Evolutionary conservation across 1,140 invertebrate species (phyloP), one percentile per base, ranked within the genome.

Genomic region (Eurytemora carolleeae): DNA sequence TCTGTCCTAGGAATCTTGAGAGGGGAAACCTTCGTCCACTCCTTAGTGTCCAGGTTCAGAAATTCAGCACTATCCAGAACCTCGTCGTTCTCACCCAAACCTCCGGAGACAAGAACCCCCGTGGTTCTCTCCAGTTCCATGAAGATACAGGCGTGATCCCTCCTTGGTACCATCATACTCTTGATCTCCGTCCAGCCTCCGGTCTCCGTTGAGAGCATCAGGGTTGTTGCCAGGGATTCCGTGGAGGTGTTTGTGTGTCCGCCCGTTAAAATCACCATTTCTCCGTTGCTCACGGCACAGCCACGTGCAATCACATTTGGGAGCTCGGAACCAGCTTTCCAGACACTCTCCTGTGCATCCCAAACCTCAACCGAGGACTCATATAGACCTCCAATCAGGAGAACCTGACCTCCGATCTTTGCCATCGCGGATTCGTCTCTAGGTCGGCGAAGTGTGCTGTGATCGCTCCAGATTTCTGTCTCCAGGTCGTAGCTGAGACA

Each of bases 1-100:
- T 62, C 60, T 1, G 60, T 56, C 12, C 60, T 19, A 18, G 52
- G 52, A 31, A 62, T 18, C 24, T 62, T 62, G 21, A 62, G 21
- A 3, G 53, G 16, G n/a, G 53, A 58, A 2, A 25, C 25, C 20
- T 18, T 18, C 1, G 55, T 62, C 60, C 60, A 62, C 20, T 62
- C 24, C 12, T 57, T 24, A 1, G 20, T 56, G 7, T 2, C 19
- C 12, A 62, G n/a, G 24, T 62, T 54, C 16, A 24, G 57, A 54
- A 62, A 62, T 22, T 62, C 60, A 17, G 24, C 60, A 61, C 52
- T 58, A 18, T 62, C 53, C 12, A 62, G 54, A 57, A 62, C 54
- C 23, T 62, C 23, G 2, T 44, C 52, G 3, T 56, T 20, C 15
- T 18, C 15, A 17, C 60, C 60, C 25, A 62, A 25, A 54, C 60